These are phyloP conservation scores for Falcaria lacertinaria DNA, from an alignment of 2,888 invertebrate species.

Conservation along the genomic window DNA sequence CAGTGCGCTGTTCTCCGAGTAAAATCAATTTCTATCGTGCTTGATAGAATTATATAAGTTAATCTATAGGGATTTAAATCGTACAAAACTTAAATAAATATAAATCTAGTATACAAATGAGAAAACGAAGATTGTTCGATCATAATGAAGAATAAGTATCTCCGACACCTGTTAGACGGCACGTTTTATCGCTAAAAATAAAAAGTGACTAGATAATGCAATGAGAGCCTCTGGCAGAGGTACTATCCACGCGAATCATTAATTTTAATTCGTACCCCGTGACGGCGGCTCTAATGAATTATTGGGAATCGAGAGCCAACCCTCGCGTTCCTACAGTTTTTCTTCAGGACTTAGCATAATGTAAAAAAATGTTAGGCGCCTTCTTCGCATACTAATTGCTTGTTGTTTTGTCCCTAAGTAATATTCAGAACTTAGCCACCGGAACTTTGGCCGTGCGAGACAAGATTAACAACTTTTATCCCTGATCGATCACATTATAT, in stretches of 20 bases:
- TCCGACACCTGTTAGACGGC: constrained; percentile 60
- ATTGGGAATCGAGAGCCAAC: constrained; percentile 71
- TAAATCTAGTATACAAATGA: no score
- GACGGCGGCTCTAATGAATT: constrained; percentile 75
- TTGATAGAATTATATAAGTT: neutral
- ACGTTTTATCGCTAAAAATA: constrained; percentile 63
- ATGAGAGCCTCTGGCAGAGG: constrained; percentile 59
- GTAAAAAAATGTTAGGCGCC: constrained; percentile 74
- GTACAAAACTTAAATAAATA: no score
- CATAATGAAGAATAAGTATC: constrained; percentile 53
- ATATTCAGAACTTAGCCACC: constrained; percentile 56
- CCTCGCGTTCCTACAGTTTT: constrained; percentile 62
- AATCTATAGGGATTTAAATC: constrained; percentile 20
- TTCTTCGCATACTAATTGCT: constrained; percentile 76
- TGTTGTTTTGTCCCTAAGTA: constrained; percentile 68
- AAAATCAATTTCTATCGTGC: neutral
- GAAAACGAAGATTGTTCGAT: no score
- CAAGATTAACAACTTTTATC: constrained; percentile 73
- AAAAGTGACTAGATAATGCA: constrained; percentile 71
- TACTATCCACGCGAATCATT: constrained; percentile 73
- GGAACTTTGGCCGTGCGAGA: constrained; percentile 56
- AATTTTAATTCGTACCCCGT: constrained; percentile 78
- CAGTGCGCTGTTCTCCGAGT: constrained; percentile 16
- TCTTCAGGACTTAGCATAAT: constrained; percentile 75
- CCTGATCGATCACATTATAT: constrained; percentile 69